Base-by-base conservation (phyloP, 1,140 invertebrate species). In the Hesperophylax magnus region DNA sequence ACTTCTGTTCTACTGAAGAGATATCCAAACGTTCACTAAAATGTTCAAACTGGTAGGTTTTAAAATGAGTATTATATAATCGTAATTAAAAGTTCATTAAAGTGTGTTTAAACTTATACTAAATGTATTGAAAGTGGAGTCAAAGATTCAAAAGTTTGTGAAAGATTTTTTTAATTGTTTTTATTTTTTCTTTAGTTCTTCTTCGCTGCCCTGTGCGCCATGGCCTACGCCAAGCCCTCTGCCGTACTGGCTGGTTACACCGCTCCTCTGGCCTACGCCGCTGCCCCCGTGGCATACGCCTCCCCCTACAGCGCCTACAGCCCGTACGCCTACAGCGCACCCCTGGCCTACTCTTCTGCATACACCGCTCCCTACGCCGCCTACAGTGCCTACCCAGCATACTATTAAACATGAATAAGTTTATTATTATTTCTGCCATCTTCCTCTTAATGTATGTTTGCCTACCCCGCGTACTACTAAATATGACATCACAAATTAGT, bases 141-240 rank as follows among this genome's bases (percentile, higher is more conserved):
- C 7, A 15, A 3, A n/a, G 2, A 14, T n/a, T 3, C 2, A n/a
- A n/a, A n/a, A n/a, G n/a, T n/a, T n/a, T n/a, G n/a, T n/a, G n/a
- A n/a, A n/a, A n/a, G n/a, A n/a, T n/a, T n/a, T n/a, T n/a, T n/a
- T n/a, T n/a, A n/a, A n/a, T n/a, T n/a, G n/a, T n/a, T n/a, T 54
- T 1, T 54, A n/a, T 7, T n/a, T 87, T 47, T 71, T 52, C n/a
- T 27, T 2, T 34, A 56, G 71, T 75, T 56, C 78, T 85, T 87
- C 71, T 81, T 91, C 82, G 87, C 90, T 85, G 88, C 89, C 80
- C 81, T 91, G 67, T 82, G 91, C 86, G 90, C 89, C 54, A 86
- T 90, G 76, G 90, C 90, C 54, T 89, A 89, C 83, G 91, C 91
- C 82, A 88, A 86, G 84, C 90, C 90, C 67, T 87, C 85, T 67